Evolutionary conservation across 2,797 vertebrate species (phyloP).

Genomic region (Pipistrellus pygmaeus): DNA sequence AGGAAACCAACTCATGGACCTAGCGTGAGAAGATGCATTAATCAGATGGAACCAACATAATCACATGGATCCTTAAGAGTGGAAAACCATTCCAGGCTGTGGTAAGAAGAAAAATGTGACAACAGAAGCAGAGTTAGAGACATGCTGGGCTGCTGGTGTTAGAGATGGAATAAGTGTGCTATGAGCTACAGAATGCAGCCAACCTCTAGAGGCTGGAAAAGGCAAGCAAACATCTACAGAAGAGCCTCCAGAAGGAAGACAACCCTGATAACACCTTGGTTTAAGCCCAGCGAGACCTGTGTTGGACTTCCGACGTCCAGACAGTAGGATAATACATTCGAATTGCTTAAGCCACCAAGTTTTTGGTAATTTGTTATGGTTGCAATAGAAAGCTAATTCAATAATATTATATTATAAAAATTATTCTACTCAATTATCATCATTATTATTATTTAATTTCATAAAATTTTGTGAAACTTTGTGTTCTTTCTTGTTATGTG

Average conservation of each 20-base stretch:
- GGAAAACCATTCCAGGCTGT: neutral
- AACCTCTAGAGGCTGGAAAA: neutral
- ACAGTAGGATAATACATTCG: neutral
- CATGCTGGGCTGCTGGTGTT: neutral
- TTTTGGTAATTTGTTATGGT: neutral
- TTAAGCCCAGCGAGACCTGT: neutral
- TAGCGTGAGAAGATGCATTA: neutral
- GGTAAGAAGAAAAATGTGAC: neutral
- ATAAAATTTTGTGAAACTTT: neutral
- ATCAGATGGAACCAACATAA: neutral
- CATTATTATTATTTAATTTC: conserved; percentile 1
- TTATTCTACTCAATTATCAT: neutral
- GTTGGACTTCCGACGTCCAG: neutral
- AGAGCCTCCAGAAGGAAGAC: neutral
- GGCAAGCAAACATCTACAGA: neutral
- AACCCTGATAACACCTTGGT: neutral
- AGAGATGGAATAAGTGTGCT: neutral
- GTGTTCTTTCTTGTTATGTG: neutral
- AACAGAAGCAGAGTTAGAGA: neutral
- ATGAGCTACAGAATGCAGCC: neutral
- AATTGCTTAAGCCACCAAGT: neutral
- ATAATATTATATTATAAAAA: neutral
- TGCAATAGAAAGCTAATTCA: neutral
- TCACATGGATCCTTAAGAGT: neutral
- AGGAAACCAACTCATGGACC: neutral